A percentile compares a stretch with the other conserved stretches of the same genome.
Evolutionary conservation across 2,797 vertebrate species (phyloP).

Genomic region (Enteromius viviparus): DNA sequence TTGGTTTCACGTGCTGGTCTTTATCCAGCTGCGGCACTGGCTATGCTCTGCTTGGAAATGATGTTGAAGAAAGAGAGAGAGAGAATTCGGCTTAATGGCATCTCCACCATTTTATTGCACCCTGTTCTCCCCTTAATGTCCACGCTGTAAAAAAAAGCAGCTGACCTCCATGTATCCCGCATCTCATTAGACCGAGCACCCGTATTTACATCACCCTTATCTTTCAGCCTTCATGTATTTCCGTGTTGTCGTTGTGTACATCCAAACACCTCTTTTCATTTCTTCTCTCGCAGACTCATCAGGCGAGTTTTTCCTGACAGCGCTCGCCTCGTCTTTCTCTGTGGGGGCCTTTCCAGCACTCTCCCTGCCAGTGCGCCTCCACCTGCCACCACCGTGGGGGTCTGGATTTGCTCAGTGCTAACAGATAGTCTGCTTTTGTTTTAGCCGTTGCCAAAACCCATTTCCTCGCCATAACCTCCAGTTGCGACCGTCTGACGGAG

Average conservation of each 20-base stretch:
- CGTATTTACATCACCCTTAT: constrained; percentile 10
- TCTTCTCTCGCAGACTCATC: constrained; percentile 7
- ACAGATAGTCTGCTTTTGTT: constrained; percentile 61
- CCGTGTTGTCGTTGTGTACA: constrained; percentile 3
- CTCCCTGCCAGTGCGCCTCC: constrained; percentile 43
- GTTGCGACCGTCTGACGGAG: constrained; percentile 49
- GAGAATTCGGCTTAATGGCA: constrained; percentile 32
- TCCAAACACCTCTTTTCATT: constrained; percentile 18
- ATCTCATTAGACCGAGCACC: constrained; percentile 68
- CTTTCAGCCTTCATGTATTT: constrained; percentile 9
- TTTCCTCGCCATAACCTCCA: constrained; percentile 57
- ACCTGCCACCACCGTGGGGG: constrained; percentile 43
- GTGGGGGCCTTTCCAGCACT: constrained; percentile 33
- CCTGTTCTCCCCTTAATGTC: constrained; percentile 46
- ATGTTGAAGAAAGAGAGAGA: background rate
- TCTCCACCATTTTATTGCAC: constrained; percentile 47
- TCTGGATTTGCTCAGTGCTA: constrained; percentile 62
- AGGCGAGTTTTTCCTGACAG: constrained; percentile 3
- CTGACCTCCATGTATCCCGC: constrained; percentile 75
- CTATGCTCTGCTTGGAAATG: constrained; percentile 10
- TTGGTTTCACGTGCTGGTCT: constrained; percentile 21
- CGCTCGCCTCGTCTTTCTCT: constrained; percentile 37
- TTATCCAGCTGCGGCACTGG: constrained; percentile 5
- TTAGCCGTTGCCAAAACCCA: constrained; percentile 57
- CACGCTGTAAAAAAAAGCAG: constrained; percentile 52